These are phyloP conservation scores for Oligia strigilis DNA, from an alignment of 2,888 invertebrate species.

Conservation along the genomic window DNA sequence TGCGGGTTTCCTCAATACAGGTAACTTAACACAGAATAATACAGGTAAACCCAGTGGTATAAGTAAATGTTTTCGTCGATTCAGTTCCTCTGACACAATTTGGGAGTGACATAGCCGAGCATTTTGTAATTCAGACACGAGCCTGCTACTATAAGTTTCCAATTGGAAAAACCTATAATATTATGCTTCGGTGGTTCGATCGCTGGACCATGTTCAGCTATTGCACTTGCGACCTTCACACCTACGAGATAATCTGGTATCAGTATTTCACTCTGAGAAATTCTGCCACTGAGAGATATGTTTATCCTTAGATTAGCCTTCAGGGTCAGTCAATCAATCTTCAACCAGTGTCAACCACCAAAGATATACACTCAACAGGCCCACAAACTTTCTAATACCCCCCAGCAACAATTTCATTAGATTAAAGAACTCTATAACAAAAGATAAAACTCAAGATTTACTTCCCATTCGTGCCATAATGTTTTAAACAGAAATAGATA, in stretches of 20 bases:
- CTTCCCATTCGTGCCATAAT: constrained; percentile 33
- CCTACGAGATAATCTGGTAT: not conserved
- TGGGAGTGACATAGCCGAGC: too few species aligned
- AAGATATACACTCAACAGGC: not conserved
- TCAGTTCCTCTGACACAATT: not conserved
- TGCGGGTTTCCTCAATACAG: too few species aligned
- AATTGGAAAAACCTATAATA: not conserved
- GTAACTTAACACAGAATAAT: too few species aligned
- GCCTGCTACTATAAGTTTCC: not conserved
- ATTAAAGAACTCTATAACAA: constrained; percentile 31
- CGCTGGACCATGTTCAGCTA: not conserved
- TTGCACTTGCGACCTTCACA: not conserved
- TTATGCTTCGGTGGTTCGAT: not conserved
- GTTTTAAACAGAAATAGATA: constrained; percentile 61
- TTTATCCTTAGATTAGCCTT: not conserved
- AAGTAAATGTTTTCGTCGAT: not conserved
- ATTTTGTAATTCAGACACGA: not conserved
- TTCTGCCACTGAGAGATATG: not conserved
- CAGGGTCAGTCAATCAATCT: not conserved
- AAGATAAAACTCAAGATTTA: constrained; percentile 54
- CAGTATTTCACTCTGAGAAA: not conserved
- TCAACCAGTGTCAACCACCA: not conserved
- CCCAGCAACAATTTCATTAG: constrained; percentile 21
- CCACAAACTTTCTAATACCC: not conserved
- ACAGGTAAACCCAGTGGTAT: not conserved